Evolutionary conservation across 2,797 vertebrate species (phyloP), one percentile per base, ranked within the genome.

Genomic region (Phoeniculus purpureus): DNA sequence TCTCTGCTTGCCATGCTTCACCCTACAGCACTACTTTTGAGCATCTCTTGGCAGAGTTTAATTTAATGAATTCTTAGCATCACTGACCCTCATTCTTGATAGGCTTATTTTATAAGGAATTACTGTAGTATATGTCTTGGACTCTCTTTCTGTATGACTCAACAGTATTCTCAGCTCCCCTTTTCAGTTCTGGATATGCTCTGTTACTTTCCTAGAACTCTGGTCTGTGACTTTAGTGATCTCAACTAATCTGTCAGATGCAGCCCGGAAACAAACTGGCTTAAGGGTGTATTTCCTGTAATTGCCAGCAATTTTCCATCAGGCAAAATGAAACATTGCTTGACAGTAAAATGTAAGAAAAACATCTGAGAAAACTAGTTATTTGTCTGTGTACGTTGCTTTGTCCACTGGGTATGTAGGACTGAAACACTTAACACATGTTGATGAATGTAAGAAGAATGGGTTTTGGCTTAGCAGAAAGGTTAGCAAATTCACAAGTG

Each of bases 341-440:
- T 81, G 43, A 43, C 43, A 11, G 43, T 11, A 16, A 74, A 84
- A 71, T 22, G 40, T 9, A 81, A 60, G 7, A 52, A 56, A 19
- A 80, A 80, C 50, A 48, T 58, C 17, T 18, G 22, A 87, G 51
- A 55, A 84, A 84, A 16, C 2, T 34, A 11, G 1, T 59, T 56
- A 48, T n/a, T n/a, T 58, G 50, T 61, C 25, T 29, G 1, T 32
- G 67, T 55, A 51, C 11, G 4, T 7, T 64, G 15, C 34, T 89
- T 89, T 62, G 27, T 11, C 8, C 13, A 37, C 22, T 43, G 43
- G 15, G 6, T 21, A 51, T 2, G 3, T 45, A 29, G 7, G 20
- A 55, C 34, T 55, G 48, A 68, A 70, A 31, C 6, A 7, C 3
- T 6, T 10, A 51, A 17, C 1, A 10, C 1, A 0, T 7, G 3